These are phyloP conservation scores for Alentia gelatinosa DNA, from an alignment of 2,888 invertebrate species.

Conservation along the genomic window DNA sequence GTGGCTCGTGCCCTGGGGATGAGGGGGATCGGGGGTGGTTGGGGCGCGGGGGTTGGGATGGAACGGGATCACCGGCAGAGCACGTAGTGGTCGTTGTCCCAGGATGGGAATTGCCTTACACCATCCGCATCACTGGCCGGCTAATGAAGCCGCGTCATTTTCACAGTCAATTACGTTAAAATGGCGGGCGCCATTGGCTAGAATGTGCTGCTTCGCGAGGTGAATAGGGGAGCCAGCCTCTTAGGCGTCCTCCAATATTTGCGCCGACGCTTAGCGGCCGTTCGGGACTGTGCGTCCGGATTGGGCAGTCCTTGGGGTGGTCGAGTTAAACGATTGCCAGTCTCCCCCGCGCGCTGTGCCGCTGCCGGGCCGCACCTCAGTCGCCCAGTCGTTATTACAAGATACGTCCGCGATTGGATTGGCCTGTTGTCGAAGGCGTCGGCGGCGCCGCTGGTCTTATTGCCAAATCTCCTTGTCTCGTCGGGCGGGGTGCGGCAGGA, in stretches of 20 bases:
- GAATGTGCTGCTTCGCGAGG: not conserved
- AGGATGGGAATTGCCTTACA: not conserved
- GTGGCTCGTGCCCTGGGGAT: not conserved
- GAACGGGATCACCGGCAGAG: not conserved
- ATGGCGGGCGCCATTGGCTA: constrained; percentile 10
- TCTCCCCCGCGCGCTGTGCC: not conserved
- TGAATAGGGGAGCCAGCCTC: constrained; percentile 2
- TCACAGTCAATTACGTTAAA: constrained; percentile 48
- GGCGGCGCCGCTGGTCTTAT: constrained; percentile 4
- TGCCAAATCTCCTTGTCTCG: constrained; percentile 27
- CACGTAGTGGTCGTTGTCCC: not conserved
- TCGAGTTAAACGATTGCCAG: constrained; percentile 33
- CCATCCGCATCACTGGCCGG: not conserved
- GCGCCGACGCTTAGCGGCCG: constrained; percentile 8
- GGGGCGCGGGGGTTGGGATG: not conserved
- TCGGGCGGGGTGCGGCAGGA: not conserved
- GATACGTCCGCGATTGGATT: constrained; percentile 37
- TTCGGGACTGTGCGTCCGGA: not conserved
- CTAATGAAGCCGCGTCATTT: constrained; percentile 38
- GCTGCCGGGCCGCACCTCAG: not conserved
- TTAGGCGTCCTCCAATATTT: constrained; percentile 8
- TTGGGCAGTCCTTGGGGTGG: constrained; percentile 42
- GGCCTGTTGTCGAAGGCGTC: constrained; percentile 2
- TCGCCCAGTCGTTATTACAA: constrained; percentile 21
- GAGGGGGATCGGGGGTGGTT: not conserved